Percentiles rank a stretch among this genome's conserved stretches.
Conservation (phyloP, 2,888 invertebrate species). For the Agrotis ipsilon region DNA sequence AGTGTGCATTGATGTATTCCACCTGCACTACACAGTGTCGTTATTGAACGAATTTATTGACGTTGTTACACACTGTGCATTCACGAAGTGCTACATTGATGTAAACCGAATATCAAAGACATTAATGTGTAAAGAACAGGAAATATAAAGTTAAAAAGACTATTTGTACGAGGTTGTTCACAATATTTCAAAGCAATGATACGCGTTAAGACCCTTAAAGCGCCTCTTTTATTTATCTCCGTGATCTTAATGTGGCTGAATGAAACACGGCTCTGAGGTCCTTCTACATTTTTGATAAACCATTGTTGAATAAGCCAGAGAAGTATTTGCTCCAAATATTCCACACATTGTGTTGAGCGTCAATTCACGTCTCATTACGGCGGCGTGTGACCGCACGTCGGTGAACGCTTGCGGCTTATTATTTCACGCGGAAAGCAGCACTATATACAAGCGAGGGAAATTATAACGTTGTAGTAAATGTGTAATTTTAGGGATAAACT, state of each 20-base stretch:
- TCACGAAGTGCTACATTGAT: neutral
- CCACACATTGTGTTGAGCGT: neutral
- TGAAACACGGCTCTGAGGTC: neutral
- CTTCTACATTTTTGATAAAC: neutral
- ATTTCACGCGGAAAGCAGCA: constrained; percentile 3
- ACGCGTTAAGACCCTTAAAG: neutral
- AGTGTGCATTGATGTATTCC: constrained; percentile 19
- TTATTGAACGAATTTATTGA: neutral
- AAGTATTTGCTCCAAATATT: neutral
- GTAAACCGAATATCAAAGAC: constrained; percentile 11
- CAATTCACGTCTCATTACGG: neutral
- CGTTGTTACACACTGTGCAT: constrained; percentile 8
- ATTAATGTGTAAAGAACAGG: neutral
- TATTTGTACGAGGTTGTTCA: constrained; percentile 3
- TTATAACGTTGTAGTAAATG: neutral
- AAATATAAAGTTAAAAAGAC: neutral
- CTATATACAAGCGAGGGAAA: neutral
- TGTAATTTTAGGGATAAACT: neutral
- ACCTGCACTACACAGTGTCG: neutral
- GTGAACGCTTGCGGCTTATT: constrained; percentile 1
- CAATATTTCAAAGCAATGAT: constrained; percentile 1
- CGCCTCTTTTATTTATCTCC: neutral
- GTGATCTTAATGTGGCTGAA: neutral
- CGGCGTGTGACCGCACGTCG: neutral
- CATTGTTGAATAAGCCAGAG: neutral